These are phyloP conservation scores for Phyllotreta striolata DNA, from an alignment of 2,888 invertebrate genomes.

Conservation along the genomic window DNA sequence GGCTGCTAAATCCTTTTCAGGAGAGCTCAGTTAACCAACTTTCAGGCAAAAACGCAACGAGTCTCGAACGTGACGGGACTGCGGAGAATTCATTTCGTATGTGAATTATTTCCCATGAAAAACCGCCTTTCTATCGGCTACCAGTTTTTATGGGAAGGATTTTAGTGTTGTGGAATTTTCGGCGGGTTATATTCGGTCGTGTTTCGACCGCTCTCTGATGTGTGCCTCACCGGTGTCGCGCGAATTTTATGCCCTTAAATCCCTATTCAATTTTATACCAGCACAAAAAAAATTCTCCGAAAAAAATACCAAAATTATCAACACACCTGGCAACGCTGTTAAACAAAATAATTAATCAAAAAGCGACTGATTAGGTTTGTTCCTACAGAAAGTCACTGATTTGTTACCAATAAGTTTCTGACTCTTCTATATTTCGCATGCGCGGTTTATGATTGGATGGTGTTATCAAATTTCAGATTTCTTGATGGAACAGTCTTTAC, in stretches of 20 bases:
- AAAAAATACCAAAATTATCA: too few species aligned
- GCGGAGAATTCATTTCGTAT: constrained; percentile 54
- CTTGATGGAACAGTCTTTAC: too few species aligned
- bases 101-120: constrained; percentile 60
- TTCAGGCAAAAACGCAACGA: constrained; percentile 55
- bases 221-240: constrained; percentile 42
- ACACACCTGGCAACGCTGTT: too few species aligned
- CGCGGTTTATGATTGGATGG: too few species aligned
- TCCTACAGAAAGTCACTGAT: too few species aligned
- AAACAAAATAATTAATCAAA: too few species aligned
- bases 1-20: constrained; percentile 62
- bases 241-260: constrained; percentile 18
- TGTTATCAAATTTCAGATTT: too few species aligned
- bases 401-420: too few species aligned
- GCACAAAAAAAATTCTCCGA: too few species aligned
- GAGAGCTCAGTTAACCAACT: constrained; percentile 57
- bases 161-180: constrained; percentile 58
- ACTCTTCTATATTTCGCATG: too few species aligned
- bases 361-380: too few species aligned
- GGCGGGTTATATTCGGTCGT: constrained; percentile 45
- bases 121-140: constrained; percentile 53
- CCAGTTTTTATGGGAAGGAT: constrained; percentile 55
- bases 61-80: constrained; percentile 58
- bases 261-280: not conserved
- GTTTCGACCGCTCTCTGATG: constrained; percentile 36